Conservation (phyloP, 2,888 invertebrate species). For the Molorchus minor region DNA sequence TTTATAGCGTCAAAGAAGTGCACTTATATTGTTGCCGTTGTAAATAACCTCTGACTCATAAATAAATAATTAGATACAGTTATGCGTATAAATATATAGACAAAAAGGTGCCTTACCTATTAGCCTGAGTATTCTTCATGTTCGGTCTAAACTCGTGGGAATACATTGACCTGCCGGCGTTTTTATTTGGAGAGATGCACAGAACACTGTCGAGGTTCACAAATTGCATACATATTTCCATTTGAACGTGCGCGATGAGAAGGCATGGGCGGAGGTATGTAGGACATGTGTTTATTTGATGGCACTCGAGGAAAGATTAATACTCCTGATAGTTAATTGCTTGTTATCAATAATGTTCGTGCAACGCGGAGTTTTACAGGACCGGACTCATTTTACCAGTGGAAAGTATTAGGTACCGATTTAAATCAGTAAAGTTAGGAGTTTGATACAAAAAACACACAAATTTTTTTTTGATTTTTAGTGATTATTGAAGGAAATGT, state of each 20-base stretch:
- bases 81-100: constrained; percentile 38
- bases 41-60: constrained; percentile 36
- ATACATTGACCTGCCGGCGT: constrained; percentile 42
- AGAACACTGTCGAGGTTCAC: constrained; percentile 32
- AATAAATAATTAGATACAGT: constrained; percentile 39
- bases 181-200: constrained; percentile 35
- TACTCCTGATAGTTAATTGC: too few relatives aligned
- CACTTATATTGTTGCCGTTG: constrained; percentile 11
- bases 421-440: too few relatives aligned
- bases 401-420: too few relatives aligned
- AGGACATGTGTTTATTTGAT: too few relatives aligned
- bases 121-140: constrained; percentile 34
- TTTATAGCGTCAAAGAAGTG: constrained; percentile 9
- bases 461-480: too few relatives aligned
- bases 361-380: too few relatives aligned
- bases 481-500: too few relatives aligned
- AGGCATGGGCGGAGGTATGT: constrained; percentile 10
- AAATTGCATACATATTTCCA: constrained; percentile 33
- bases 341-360: too few relatives aligned
- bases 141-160: constrained; percentile 42
- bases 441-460: too few relatives aligned
- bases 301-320: too few relatives aligned
- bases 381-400: too few relatives aligned
- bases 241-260: constrained; percentile 7
- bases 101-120: constrained; percentile 38